Conservation (phyloP, 2,888 invertebrate genomes). For the Allygus modestus region DNA sequence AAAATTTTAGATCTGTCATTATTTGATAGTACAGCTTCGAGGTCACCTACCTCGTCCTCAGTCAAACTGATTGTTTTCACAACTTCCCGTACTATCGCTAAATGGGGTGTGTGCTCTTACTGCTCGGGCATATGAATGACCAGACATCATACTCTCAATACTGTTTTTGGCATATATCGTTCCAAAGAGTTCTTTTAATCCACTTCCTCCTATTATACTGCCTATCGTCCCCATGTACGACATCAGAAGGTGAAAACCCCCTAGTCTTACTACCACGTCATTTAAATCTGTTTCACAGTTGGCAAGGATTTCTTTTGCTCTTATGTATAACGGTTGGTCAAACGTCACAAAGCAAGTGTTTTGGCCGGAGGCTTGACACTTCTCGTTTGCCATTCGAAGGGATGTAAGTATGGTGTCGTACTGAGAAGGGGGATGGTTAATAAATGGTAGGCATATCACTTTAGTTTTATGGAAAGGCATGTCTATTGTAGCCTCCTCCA, state of each 20-base stretch:
- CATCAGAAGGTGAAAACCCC: conserved; percentile 72
- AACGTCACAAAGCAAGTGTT: conserved; percentile 71
- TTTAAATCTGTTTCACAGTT: conserved; percentile 10
- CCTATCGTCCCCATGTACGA: conserved; percentile 73
- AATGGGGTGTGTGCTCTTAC: conserved; percentile 69
- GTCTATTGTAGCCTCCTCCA: conserved; percentile 68
- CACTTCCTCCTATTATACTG: conserved; percentile 73
- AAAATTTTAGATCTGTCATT: neutral
- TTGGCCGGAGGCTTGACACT: conserved; percentile 65
- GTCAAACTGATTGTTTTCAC: conserved; percentile 36
- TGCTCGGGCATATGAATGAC: conserved; percentile 71
- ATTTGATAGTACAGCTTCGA: neutral
- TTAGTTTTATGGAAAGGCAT: conserved; percentile 68
- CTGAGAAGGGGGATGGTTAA: conserved; percentile 71
- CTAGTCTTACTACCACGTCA: conserved; percentile 70
- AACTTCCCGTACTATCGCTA: neutral
- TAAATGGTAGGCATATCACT: conserved; percentile 72
- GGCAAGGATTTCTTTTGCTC: conserved; percentile 70
- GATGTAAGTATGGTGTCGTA: conserved; percentile 69
- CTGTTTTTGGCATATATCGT: conserved; percentile 71
- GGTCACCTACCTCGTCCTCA: neutral
- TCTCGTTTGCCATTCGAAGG: conserved; percentile 72
- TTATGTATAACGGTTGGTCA: conserved; percentile 72
- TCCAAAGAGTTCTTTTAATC: conserved; percentile 71
- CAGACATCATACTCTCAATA: conserved; percentile 71